Percentiles rank a stretch among this genome's conserved stretches.
Evolutionary conservation across 2,888 invertebrate species (phyloP).

Genomic region (Mythimna ferrago): DNA sequence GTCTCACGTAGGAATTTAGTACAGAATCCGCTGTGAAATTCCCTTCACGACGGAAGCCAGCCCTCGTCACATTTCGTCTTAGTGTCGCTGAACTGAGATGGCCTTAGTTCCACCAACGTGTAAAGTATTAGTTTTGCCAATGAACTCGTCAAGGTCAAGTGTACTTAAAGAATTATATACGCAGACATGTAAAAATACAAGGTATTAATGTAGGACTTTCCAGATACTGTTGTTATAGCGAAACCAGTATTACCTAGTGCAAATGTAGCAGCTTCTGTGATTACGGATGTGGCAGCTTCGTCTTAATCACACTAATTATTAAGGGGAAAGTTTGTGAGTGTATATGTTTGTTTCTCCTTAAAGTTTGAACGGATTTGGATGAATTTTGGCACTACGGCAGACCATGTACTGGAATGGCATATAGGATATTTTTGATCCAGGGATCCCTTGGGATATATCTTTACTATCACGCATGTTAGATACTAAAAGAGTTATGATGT

Average conservation of each 20-base stretch:
- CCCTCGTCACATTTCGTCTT: conserved; percentile 58
- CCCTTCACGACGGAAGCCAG: conserved; percentile 34
- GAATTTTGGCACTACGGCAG: no score
- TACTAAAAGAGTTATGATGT: no score
- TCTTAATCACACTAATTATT: neutral
- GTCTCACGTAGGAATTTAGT: conserved; percentile 21
- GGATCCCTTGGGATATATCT: no score
- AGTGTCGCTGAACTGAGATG: conserved; percentile 67
- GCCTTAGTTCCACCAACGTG: conserved; percentile 47
- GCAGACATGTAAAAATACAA: conserved; percentile 38
- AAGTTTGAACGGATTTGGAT: no score
- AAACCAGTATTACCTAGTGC: conserved; percentile 11
- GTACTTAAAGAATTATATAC: conserved; percentile 65
- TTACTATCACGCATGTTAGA: no score
- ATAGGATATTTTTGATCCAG: no score
- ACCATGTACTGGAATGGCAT: no score
- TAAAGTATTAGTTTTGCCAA: conserved; percentile 75
- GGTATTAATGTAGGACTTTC: conserved; percentile 44
- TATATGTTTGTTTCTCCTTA: no score
- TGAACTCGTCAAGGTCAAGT: conserved; percentile 70
- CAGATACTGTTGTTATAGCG: conserved; percentile 23
- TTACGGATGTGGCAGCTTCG: conserved; percentile 11
- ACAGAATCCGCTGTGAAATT: conserved; percentile 36
- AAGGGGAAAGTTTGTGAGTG: neutral
- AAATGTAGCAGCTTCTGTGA: conserved; percentile 15